These are phyloP conservation scores for Oostethus manadensis DNA, from an alignment of 2,113 vertebrate genomes.

Conservation along the genomic window DNA sequence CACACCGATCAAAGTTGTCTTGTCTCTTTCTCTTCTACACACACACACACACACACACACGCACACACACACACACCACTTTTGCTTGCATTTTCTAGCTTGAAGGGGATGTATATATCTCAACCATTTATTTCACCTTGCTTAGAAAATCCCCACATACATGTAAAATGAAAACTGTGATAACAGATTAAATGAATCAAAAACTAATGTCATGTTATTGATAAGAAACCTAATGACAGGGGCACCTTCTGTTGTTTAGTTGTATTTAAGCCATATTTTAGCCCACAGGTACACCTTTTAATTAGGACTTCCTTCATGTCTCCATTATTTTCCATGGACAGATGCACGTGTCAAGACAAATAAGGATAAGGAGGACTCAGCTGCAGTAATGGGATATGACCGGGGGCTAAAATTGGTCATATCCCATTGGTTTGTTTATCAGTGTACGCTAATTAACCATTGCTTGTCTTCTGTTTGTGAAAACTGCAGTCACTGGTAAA, in stretches of 20 bases:
- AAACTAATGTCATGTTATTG: too few species aligned
- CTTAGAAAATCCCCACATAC: too few species aligned
- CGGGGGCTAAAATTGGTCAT: conserved; percentile 45
- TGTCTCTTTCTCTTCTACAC: conserved; percentile 27
- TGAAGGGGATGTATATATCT: neutral
- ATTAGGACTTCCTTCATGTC: conserved; percentile 53
- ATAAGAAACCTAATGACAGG: too few species aligned
- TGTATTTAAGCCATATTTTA: conserved; percentile 40
- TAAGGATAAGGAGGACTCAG: conserved; percentile 52
- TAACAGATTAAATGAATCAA: too few species aligned
- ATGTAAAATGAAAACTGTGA: too few species aligned
- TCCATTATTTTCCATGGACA: conserved; percentile 58
- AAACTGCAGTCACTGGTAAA: conserved; percentile 26
- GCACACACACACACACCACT: neutral
- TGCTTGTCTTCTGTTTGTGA: conserved; percentile 24
- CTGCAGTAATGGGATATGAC: conserved; percentile 66
- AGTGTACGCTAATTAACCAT: conserved; percentile 55
- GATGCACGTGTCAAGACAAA: conserved; percentile 64
- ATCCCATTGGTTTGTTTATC: conserved; percentile 62
- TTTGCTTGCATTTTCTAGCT: neutral
- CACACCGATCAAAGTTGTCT: conserved; percentile 58
- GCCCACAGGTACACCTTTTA: conserved; percentile 52
- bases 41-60: conserved; percentile 3
- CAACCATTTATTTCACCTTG: too few species aligned
- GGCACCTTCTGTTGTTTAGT: conserved; percentile 39